Conservation (phyloP, 2,113 vertebrate species). For the Otolemur garnettii region DNA sequence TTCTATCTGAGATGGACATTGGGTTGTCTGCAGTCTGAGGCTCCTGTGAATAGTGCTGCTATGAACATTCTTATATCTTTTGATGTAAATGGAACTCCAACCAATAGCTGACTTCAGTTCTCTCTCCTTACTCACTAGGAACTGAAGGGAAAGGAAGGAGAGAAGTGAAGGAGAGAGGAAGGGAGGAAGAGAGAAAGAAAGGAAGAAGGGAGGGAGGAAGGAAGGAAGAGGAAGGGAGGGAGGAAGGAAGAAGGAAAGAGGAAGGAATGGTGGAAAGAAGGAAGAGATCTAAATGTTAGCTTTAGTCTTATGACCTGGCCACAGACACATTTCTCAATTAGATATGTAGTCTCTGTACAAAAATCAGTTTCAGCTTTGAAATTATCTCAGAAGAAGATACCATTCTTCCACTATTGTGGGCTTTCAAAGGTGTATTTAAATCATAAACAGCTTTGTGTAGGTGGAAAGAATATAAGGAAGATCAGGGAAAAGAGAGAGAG, state of each 20-base stretch:
- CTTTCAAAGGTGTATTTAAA: not conserved
- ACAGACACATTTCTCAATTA: no score
- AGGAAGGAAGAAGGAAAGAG: not conserved
- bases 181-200: not conserved
- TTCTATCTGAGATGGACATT: no score
- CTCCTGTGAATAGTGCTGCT: not conserved
- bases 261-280: not conserved
- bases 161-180: not conserved
- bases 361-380: not conserved
- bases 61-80: not conserved
- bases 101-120: not conserved
- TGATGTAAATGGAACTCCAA: not conserved
- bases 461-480: not conserved
- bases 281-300: not conserved
- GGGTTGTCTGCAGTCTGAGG: not conserved
- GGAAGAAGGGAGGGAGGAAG: not conserved
- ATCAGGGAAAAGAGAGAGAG: not conserved
- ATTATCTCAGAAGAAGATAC: not conserved
- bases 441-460: not conserved
- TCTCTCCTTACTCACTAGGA: not conserved
- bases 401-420: not conserved
- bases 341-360: not conserved
- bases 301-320: not conserved
- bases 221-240: not conserved
- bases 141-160: not conserved